Conservation (phyloP, 2,797 vertebrate species). For the Tachyglossus aculeatus region DNA sequence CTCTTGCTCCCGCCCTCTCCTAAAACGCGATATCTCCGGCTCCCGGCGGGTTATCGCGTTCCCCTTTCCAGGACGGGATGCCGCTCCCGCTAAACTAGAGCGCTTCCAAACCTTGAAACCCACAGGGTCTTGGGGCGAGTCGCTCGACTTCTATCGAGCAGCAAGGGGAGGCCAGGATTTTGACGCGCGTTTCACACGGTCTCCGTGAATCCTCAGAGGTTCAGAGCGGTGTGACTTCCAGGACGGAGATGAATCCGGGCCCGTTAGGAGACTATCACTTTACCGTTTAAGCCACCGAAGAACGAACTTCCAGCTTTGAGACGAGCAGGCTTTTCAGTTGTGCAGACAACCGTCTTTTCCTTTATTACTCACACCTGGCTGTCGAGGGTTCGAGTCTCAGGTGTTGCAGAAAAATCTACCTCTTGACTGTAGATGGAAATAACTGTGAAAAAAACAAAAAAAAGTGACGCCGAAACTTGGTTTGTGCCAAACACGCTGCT, state of each 20-base stretch:
- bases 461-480: slow-evolving; percentile 82
- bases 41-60: too few relatives aligned
- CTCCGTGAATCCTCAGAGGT: slow-evolving; percentile 30
- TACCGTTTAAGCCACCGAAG: slow-evolving; percentile 51
- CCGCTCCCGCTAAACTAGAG: too few relatives aligned
- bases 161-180: too few relatives aligned
- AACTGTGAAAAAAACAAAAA: slow-evolving; percentile 89
- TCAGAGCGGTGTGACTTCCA: slow-evolving; percentile 54
- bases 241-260: slow-evolving; percentile 18
- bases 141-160: too few relatives aligned
- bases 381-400: slow-evolving; percentile 89
- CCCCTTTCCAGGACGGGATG: too few relatives aligned
- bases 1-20: too few relatives aligned
- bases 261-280: slow-evolving; percentile 55
- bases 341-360: slow-evolving; percentile 59
- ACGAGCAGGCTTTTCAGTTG: slow-evolving; percentile 55
- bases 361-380: slow-evolving; percentile 74
- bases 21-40: too few relatives aligned
- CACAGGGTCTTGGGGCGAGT: slow-evolving; percentile 50
- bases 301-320: slow-evolving; percentile 49
- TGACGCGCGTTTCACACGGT: slow-evolving; percentile 58
- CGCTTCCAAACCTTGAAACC: too few relatives aligned
- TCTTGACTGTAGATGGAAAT: slow-evolving; percentile 88
- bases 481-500: slow-evolving; percentile 82
- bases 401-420: slow-evolving; percentile 95